Percentiles rank a stretch among this genome's conserved stretches.
These are phyloP conservation scores for Luehdorfia chinensis DNA, from an alignment of 1,140 invertebrate species.

Conservation along the genomic window DNA sequence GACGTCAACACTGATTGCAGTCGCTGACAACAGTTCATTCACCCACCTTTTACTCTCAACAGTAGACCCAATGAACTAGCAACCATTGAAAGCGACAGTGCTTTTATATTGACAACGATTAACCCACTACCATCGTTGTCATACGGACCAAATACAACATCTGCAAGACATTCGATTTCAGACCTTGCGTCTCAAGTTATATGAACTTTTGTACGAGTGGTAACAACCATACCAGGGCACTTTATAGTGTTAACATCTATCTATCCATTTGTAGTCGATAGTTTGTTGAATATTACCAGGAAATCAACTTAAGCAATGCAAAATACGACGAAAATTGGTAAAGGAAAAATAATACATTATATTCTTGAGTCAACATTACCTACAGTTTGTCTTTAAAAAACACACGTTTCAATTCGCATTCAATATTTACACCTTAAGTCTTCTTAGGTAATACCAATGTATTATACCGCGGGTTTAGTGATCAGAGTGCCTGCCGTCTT, in stretches of 20 bases:
- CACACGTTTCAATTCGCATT: too few species aligned
- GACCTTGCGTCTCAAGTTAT: constrained; percentile 33
- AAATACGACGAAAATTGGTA: constrained; percentile 23
- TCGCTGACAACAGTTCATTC: constrained; percentile 38
- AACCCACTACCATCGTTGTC: constrained; percentile 59
- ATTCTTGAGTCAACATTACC: neutral
- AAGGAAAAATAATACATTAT: constrained; percentile 6
- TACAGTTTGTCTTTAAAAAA: neutral
- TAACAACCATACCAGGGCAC: neutral
- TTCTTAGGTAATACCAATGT: too few species aligned
- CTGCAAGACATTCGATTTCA: constrained; percentile 33
- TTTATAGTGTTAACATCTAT: constrained; percentile 15
- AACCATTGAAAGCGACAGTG: constrained; percentile 66
- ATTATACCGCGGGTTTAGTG: too few species aligned
- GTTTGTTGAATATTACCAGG: constrained; percentile 47
- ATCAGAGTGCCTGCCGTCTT: too few species aligned
- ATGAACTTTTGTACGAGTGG: constrained; percentile 20
- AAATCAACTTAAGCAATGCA: constrained; percentile 46
- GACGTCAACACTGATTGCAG: constrained; percentile 32
- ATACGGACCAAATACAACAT: constrained; percentile 36
- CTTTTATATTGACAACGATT: constrained; percentile 65
- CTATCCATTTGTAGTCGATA: constrained; percentile 27
- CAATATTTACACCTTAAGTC: too few species aligned
- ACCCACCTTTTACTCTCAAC: constrained; percentile 72
- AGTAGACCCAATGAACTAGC: constrained; percentile 67